These are phyloP conservation scores for Emydura subglobosa DNA, from an alignment of 2,113 vertebrate genomes.

Conservation along the genomic window DNA sequence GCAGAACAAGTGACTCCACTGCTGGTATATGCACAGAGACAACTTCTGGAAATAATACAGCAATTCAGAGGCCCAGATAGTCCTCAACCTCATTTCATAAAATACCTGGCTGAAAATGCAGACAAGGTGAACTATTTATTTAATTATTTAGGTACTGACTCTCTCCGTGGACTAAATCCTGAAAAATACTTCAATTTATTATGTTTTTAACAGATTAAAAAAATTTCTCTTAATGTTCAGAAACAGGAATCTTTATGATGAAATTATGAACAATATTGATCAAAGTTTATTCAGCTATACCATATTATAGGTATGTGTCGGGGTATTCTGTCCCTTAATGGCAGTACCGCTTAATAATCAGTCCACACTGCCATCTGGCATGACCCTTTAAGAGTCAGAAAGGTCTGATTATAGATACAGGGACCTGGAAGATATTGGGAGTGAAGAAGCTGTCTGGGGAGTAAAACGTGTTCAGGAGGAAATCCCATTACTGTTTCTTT, in stretches of 20 bases:
- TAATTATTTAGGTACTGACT: not conserved
- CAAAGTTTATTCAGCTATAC: not conserved
- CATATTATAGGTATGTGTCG: not conserved
- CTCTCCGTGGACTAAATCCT: not conserved
- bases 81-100: conserved; percentile 78
- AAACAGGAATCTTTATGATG: not conserved
- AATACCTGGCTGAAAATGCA: conserved; percentile 58
- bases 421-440: not conserved
- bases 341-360: not conserved
- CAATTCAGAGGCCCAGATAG: conserved; percentile 66
- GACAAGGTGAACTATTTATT: conserved; percentile 80
- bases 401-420: not conserved
- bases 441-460: not conserved
- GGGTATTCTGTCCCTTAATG: not conserved
- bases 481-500: not conserved
- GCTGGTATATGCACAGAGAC: conserved; percentile 89
- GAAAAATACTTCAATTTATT: not conserved
- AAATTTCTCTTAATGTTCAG: not conserved
- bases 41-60: conserved; percentile 82
- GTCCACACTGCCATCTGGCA: not conserved
- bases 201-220: not conserved
- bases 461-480: not conserved
- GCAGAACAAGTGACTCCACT: conserved; percentile 86
- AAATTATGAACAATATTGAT: not conserved
- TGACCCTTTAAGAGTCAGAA: not conserved